Evolutionary conservation across 1,140 invertebrate genomes (phyloP).

Genomic region (Drosophila oshimai): DNA sequence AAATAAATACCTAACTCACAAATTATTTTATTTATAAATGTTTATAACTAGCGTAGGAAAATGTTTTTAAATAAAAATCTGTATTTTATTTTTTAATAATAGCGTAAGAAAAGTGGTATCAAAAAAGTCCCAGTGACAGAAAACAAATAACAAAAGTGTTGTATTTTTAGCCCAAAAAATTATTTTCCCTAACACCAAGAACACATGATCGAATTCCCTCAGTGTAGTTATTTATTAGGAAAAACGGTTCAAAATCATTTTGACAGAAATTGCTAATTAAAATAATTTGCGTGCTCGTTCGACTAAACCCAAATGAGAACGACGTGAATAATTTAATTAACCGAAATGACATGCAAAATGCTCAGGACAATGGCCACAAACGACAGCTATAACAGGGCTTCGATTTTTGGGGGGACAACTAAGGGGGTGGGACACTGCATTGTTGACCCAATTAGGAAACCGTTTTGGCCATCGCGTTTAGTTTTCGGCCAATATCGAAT

Average conservation of each 20-base stretch:
- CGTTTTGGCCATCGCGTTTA: conserved; percentile 36
- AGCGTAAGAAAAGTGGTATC: too few relatives aligned
- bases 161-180: too few relatives aligned
- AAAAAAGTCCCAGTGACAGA: too few relatives aligned
- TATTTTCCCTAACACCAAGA: too few relatives aligned
- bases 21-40: too few relatives aligned
- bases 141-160: too few relatives aligned
- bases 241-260: conserved; percentile 35
- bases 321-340: conserved; percentile 76
- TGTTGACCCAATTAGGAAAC: conserved; percentile 67
- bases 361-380: conserved; percentile 24
- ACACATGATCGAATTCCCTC: neutral
- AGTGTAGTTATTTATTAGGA: neutral
- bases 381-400: conserved; percentile 1
- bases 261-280: conserved; percentile 65
- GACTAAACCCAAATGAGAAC: conserved; percentile 32
- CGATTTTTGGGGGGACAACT: neutral
- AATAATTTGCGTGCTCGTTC: conserved; percentile 41
- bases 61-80: too few relatives aligned
- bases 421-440: too few relatives aligned
- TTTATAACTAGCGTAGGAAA: too few relatives aligned
- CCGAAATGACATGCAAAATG: conserved; percentile 61
- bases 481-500: conserved; percentile 32
- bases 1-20: too few relatives aligned
- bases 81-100: too few relatives aligned